A percentile compares a stretch with the other conserved stretches of the same genome.
phyloP scores from a whole-genome alignment of 64 coral and sea anemone genomes.

The Pachyseris speciosa region DNA sequence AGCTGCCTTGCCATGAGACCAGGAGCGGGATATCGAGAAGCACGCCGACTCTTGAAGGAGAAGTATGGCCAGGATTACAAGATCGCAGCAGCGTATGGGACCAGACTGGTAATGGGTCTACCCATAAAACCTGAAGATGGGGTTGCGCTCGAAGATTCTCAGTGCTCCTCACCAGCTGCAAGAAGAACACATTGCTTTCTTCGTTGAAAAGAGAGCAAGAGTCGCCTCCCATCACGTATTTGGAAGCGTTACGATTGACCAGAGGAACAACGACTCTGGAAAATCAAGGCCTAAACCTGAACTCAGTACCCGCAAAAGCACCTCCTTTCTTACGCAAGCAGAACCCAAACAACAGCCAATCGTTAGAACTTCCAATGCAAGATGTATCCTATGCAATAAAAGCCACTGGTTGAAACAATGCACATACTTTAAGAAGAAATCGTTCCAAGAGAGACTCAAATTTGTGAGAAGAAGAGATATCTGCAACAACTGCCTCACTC shows the following conservation, averaged over 20 bases:
- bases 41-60: no score
- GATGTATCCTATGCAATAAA: slow-evolving; percentile 18
- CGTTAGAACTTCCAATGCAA: neutral
- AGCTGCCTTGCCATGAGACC: no score
- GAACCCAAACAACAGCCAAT: slow-evolving; percentile 18
- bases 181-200: slow-evolving; percentile 40
- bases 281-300: neutral
- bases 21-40: no score
- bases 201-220: slow-evolving; percentile 59
- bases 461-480: slow-evolving; percentile 31
- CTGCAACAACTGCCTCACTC: slow-evolving; percentile 49
- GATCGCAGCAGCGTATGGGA: no score
- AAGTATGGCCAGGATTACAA: no score
- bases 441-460: neutral
- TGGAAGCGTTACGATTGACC: slow-evolving; percentile 8
- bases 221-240: slow-evolving; percentile 57
- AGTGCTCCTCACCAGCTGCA: no score
- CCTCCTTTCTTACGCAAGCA: slow-evolving; percentile 25
- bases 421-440: slow-evolving; percentile 32
- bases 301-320: slow-evolving; percentile 24
- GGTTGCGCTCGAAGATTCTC: no score
- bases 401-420: slow-evolving; percentile 62
- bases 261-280: neutral
- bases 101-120: no score
- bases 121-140: no score